Evolutionary conservation across 1,140 invertebrate genomes (phyloP), one percentile per base, ranked within the genome.

Genomic region (Camponotus vicinus): DNA sequence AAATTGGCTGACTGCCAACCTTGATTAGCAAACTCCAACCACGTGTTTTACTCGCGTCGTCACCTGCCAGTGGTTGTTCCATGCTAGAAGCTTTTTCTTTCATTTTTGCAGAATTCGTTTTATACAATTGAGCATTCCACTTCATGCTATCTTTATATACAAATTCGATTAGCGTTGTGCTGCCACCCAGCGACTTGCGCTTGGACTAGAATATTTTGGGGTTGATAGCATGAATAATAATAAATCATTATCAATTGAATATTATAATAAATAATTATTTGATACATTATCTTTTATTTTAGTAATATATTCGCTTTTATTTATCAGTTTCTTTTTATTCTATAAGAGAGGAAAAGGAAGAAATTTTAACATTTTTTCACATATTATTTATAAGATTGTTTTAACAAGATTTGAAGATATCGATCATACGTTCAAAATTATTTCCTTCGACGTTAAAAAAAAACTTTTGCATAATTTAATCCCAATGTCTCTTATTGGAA

Each of bases 1-100:
- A 59, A 27, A 63, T 73, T 89, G 86, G 88, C 87, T 21, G 70
- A 37, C 80, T 45, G 87, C 87, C 88, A 89, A 78, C n/a, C 27
- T 77, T 49, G 75, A 86, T 89, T 83, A 70, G 66, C 69, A 52
- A 32, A 52, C 49, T 64, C n/a, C 79, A 52, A 64, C 64, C 86
- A 89, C 86, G 82, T 88, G 87, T 55, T 59, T 61, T 32, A 45
- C 61, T 82, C 37, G 27, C 34, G 21, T 27, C 32, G 21, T 42
- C 13, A 13, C 37, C 42, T 34, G 69, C 42, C 69, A 83, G 6
- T 32, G n/a, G 27, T n/a, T 73, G 27, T 61, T 13, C 27, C 69
- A 61, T 57, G 49, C 13, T n/a, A 15, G 18, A 34, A 37, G 40
- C 9, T 61, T 75, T 49, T 61, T 83, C 45, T 37, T 57, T 69